Conservation (phyloP, 2,888 invertebrate genomes). For the Athripsodes cinereus region DNA sequence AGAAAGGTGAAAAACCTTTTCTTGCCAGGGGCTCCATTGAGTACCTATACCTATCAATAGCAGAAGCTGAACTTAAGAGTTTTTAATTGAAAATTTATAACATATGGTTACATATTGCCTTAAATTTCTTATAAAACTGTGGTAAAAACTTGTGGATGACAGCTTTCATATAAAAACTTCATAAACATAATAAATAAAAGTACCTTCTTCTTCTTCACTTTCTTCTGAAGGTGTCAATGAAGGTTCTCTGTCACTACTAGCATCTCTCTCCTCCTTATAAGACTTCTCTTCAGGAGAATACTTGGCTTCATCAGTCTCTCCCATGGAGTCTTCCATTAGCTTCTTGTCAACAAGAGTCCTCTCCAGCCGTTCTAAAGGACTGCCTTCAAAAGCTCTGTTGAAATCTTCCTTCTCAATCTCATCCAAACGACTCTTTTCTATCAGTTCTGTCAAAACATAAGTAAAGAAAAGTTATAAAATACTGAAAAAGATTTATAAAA, state of each 20-base stretch:
- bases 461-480: not conserved
- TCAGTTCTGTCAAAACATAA: no score
- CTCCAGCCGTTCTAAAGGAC: conserved; percentile 33
- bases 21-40: no score
- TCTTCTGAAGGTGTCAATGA: conserved; percentile 47
- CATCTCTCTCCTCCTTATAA: conserved; percentile 56
- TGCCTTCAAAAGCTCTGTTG: conserved; percentile 29
- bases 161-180: no score
- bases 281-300: conserved; percentile 77
- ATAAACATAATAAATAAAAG: not conserved
- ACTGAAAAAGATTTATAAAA: no score
- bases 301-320: conserved; percentile 62
- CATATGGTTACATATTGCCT: not conserved
- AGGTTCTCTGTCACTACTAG: conserved; percentile 54
- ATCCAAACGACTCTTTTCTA: conserved; percentile 23
- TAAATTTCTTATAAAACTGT: no score
- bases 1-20: no score
- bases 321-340: conserved; percentile 29
- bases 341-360: conserved; percentile 16
- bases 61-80: no score
- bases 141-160: not conserved
- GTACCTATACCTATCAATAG: no score
- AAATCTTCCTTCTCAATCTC: conserved; percentile 24
- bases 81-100: no score
- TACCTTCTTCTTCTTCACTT: conserved; percentile 48